A percentile compares a stretch with the other conserved stretches of the same genome.
These are phyloP conservation scores for Gadopsis bispinosus DNA, from an alignment of 2,797 vertebrate genomes.

Conservation along the genomic window DNA sequence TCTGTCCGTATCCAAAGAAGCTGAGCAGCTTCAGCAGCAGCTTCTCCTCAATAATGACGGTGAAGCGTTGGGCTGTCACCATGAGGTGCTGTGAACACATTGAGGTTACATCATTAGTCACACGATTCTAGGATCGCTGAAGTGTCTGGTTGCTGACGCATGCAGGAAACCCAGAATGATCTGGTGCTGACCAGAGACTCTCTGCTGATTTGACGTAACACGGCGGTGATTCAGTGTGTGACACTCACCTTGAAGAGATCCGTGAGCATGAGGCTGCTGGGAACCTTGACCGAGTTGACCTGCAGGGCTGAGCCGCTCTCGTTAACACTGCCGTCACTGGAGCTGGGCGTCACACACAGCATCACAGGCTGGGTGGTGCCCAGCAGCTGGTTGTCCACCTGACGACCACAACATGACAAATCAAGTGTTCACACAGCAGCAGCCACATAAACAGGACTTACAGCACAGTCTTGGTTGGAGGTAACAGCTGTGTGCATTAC, in stretches of 20 bases:
- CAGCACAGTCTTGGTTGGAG: not conserved
- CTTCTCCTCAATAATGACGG: constrained; percentile 97
- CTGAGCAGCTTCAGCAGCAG: constrained; percentile 94
- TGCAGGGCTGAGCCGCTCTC: constrained; percentile 91
- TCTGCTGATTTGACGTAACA: too few relatives aligned
- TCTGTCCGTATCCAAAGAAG: constrained; percentile 93
- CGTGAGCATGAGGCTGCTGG: constrained; percentile 93
- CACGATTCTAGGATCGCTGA: not conserved
- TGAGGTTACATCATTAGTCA: not conserved
- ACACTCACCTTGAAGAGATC: constrained; percentile 94
- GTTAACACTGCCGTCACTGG: constrained; percentile 81
- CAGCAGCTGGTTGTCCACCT: constrained; percentile 98
- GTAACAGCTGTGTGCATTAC: not conserved
- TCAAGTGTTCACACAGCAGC: not conserved
- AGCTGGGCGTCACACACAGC: constrained; percentile 90
- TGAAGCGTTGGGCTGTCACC: constrained; percentile 93
- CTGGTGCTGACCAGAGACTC: too few relatives aligned
- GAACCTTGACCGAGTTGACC: constrained; percentile 94
- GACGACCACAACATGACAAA: constrained; percentile 8
- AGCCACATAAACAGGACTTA: not conserved
- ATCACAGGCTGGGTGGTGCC: constrained; percentile 94
- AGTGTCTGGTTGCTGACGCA: not conserved
- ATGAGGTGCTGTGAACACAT: constrained; percentile 90
- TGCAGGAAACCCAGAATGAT: not conserved
- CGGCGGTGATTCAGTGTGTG: not conserved